Evolutionary conservation across 2,888 invertebrate species (phyloP), one percentile per base, ranked within the genome.

Genomic region (Stenichneumon culpator): DNA sequence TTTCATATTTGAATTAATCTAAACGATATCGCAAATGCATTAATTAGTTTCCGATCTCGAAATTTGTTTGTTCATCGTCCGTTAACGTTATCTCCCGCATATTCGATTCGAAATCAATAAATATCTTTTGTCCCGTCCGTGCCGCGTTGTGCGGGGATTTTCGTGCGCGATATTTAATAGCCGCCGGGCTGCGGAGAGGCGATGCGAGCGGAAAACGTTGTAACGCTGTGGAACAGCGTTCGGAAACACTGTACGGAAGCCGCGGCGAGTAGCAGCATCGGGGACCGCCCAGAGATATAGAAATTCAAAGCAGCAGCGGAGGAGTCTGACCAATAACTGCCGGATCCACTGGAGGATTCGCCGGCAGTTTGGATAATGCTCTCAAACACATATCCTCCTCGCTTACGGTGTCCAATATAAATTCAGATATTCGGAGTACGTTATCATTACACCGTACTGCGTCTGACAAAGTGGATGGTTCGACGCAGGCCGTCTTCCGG

Each of bases 251-350:
- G 22, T 19, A 67, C 73, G 67, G 80, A 81, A 74, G 68, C 68
- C 47, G 63, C 5, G 28, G 25, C 28, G 47, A 81, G 47, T 39
- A 28, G 73, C 57, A 57, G 57, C 14, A 28, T 19, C 16, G 57
- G 25, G 25, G 4, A 22, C 9, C 28, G 44, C 16, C 47, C 36
- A 32, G 70, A 47, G 70, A 72, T 65, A 65, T 63, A 79, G 73
- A 67, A 70, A 65, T 83, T 54, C 16, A 52, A 79, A 73, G 52
- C 19, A 72, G 72, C 36, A 63, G 54, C 54, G 9, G 39, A 32
- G 52, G 7, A 25, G 69, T 68, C 54, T 79, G 79, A 75, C 83
- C 74, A 79, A 79, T 83, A 79, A 63, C 60, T 73, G 69, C 63
- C 60, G 32, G 54, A 32, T 50, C 77, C 25, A 60, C 68, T 83